These are phyloP conservation scores for Tipula helvola DNA, from an alignment of 2,888 invertebrate species.

Conservation along the genomic window DNA sequence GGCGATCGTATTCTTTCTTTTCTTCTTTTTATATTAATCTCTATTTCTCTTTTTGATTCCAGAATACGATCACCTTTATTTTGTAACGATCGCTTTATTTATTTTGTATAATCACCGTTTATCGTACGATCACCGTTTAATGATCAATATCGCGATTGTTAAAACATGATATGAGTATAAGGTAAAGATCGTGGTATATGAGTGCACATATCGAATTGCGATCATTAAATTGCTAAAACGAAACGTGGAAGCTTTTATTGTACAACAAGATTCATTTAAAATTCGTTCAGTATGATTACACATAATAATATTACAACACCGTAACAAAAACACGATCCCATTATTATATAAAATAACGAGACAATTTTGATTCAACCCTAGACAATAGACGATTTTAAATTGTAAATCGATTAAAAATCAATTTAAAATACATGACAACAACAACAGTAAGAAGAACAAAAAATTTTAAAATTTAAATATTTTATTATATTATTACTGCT, in stretches of 20 bases:
- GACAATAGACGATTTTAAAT: not conserved
- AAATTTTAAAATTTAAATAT: not conserved
- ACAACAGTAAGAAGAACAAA: not conserved
- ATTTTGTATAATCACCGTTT: not conserved
- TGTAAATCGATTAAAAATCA: slow-evolving; percentile 4
- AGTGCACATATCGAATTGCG: not conserved
- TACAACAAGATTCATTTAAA: not conserved
- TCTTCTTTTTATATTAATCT: too few species aligned
- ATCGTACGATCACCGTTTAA: not conserved
- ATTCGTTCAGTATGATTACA: not conserved
- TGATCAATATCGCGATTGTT: not conserved
- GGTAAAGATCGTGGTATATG: not conserved
- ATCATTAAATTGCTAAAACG: not conserved
- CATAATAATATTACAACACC: not conserved
- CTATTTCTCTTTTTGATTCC: not conserved
- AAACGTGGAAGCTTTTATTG: not conserved
- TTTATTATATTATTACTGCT: not conserved
- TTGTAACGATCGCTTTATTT: not conserved
- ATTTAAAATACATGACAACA: not conserved
- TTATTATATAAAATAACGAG: not conserved
- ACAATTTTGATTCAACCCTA: not conserved
- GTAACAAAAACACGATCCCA: not conserved
- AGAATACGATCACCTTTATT: not conserved
- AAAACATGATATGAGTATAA: not conserved
- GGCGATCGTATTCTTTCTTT: not conserved